phyloP scores from a whole-genome alignment of 2,888 invertebrate species.

The Rhimphoctona megacephalus region DNA sequence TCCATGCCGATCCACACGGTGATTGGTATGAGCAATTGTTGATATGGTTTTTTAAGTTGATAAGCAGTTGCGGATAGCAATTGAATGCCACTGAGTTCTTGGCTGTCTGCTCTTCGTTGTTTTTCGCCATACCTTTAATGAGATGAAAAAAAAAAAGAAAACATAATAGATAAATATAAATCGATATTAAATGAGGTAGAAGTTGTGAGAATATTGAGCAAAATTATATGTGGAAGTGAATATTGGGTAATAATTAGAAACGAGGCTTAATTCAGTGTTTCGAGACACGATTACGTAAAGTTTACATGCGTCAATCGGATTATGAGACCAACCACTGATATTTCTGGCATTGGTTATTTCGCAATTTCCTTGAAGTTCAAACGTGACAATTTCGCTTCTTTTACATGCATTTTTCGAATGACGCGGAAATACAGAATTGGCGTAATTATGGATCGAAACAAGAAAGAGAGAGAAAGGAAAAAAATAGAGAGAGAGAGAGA shows the following conservation, averaged over 20 bases:
- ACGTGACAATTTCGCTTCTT: background rate
- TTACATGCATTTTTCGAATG: background rate
- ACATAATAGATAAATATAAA: background rate
- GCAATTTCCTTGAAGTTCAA: background rate
- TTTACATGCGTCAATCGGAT: conserved; percentile 13
- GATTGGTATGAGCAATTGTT: conserved; percentile 96
- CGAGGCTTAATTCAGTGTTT: background rate
- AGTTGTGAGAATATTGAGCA: background rate
- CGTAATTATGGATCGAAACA: background rate
- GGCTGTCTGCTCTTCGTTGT: conserved; percentile 91
- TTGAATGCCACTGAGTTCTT: conserved; percentile 92
- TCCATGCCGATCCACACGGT: conserved; percentile 99
- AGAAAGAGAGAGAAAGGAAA: too few species aligned
- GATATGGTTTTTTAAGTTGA: conserved; percentile 96
- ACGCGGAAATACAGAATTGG: conserved; percentile 1
- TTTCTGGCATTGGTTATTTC: background rate
- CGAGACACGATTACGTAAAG: background rate
- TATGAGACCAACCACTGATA: background rate
- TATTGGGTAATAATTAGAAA: background rate
- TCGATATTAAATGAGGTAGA: background rate
- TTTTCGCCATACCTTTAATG: conserved; percentile 92
- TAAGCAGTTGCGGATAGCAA: conserved; percentile 94
- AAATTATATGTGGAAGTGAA: background rate
- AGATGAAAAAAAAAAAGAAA: conserved; percentile 21
- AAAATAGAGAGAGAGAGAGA: too few species aligned